phyloP scores from a whole-genome alignment of 2,888 invertebrate genomes.

The Incurvaria masculella region DNA sequence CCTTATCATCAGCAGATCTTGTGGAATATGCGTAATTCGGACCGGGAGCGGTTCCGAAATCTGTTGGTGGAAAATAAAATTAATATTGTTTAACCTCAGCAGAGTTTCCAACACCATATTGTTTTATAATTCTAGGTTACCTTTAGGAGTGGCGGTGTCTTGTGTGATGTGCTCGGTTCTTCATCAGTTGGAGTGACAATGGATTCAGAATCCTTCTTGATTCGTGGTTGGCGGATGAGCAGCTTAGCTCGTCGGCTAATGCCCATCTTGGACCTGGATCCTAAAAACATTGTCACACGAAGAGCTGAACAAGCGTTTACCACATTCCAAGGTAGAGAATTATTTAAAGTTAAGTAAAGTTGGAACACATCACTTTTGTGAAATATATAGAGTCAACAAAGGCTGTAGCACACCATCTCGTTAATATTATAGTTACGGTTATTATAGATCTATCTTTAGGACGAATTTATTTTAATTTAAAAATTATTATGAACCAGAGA shows the following conservation, averaged over 20 bases:
- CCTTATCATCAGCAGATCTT: background rate
- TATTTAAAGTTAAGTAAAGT: too few species aligned
- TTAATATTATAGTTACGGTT: too few species aligned
- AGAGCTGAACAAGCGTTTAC: too few species aligned
- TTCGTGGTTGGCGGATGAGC: constrained; percentile 63
- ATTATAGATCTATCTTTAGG: too few species aligned
- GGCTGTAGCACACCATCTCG: too few species aligned
- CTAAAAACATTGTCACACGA: too few species aligned
- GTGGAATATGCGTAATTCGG: background rate
- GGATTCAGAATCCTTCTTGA: constrained; percentile 61
- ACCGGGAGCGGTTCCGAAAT: background rate
- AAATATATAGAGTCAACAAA: too few species aligned
- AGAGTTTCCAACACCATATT: background rate
- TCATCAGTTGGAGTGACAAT: background rate
- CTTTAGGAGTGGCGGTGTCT: background rate
- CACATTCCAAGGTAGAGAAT: too few species aligned
- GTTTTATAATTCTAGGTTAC: background rate
- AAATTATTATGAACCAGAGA: too few species aligned
- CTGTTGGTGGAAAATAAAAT: background rate
- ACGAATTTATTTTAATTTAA: too few species aligned
- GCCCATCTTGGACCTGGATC: constrained; percentile 32
- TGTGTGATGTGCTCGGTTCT: background rate
- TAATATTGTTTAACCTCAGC: too few species aligned
- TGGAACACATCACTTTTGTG: too few species aligned
- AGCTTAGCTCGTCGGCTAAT: constrained; percentile 58